phyloP scores from a whole-genome alignment of 2,888 invertebrate genomes.

The Acleris cristana region DNA sequence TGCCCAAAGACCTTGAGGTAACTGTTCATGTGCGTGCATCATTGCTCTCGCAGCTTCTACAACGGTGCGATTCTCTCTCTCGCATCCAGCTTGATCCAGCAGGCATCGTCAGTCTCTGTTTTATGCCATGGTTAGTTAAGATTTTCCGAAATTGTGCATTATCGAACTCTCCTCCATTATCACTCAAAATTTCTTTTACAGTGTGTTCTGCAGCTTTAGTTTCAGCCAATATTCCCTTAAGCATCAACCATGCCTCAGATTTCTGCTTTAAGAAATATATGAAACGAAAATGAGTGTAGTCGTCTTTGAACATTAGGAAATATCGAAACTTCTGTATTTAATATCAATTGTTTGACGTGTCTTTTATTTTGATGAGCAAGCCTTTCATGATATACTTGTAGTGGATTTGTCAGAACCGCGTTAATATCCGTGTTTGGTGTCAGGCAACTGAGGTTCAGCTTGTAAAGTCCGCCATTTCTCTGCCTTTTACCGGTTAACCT shows the following conservation, averaged over 20 bases:
- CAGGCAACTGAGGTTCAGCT: slow-evolving; percentile 6
- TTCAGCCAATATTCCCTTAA: slow-evolving; percentile 1
- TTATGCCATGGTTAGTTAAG: background rate
- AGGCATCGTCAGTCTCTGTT: slow-evolving; percentile 19
- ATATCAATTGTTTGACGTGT: slow-evolving; percentile 23
- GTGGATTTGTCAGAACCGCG: background rate
- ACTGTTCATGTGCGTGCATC: slow-evolving; percentile 17
- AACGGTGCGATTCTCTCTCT: no score
- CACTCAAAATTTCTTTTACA: slow-evolving; percentile 17
- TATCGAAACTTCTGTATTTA: background rate
- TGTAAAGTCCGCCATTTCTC: slow-evolving; percentile 46
- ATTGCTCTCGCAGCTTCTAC: slow-evolving; percentile 16
- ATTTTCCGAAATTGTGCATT: no score
- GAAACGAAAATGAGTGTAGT: background rate
- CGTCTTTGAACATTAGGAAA: background rate
- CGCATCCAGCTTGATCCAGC: no score
- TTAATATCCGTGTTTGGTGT: background rate
- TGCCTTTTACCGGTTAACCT: slow-evolving; percentile 16
- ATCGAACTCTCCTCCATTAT: slow-evolving; percentile 9
- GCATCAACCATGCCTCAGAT: background rate
- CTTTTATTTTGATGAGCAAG: slow-evolving; percentile 34
- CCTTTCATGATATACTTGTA: slow-evolving; percentile 31
- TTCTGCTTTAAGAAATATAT: background rate
- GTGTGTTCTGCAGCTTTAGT: slow-evolving; percentile 1
- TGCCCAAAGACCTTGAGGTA: slow-evolving; percentile 18